Evolutionary conservation across 2,888 invertebrate genomes (phyloP).

Genomic region (Drosophila incognita): DNA sequence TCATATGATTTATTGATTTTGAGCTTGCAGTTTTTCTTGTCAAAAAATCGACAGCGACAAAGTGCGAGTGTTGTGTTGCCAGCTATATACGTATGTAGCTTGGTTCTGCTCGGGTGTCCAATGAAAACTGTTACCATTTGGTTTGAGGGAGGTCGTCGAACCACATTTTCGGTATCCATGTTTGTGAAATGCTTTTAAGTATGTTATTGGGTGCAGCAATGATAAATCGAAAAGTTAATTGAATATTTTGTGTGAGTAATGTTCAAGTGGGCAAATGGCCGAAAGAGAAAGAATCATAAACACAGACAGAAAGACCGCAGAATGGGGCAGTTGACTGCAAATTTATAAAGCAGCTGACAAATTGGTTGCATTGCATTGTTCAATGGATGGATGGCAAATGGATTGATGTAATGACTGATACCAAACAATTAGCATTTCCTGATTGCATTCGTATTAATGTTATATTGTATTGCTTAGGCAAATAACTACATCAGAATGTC

Average conservation of each 20-base stretch:
- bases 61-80: constrained; percentile 33
- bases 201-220: constrained; percentile 29
- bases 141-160: constrained; percentile 14
- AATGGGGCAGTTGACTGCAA: neutral
- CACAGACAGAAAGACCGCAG: constrained; percentile 2
- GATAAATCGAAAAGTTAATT: constrained; percentile 54
- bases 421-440: constrained; percentile 1
- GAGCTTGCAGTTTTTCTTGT: constrained; percentile 69
- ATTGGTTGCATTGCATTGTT: constrained; percentile 5
- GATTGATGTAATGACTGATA: constrained; percentile 5
- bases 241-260: constrained; percentile 32
- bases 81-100: constrained; percentile 32
- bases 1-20: constrained; percentile 74
- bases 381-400: constrained; percentile 3
- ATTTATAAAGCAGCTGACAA: neutral
- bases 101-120: constrained; percentile 19
- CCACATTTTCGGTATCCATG: constrained; percentile 7
- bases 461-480: neutral
- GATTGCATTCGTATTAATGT: neutral
- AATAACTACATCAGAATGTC: constrained; percentile 13
- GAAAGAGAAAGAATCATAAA: constrained; percentile 2
- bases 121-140: constrained; percentile 46
- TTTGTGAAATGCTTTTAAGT: constrained; percentile 35
- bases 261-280: constrained; percentile 10
- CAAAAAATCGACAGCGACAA: constrained; percentile 58